Base-by-base conservation (phyloP, 2,113 vertebrate genomes). In the Baryphthengus martii region DNA sequence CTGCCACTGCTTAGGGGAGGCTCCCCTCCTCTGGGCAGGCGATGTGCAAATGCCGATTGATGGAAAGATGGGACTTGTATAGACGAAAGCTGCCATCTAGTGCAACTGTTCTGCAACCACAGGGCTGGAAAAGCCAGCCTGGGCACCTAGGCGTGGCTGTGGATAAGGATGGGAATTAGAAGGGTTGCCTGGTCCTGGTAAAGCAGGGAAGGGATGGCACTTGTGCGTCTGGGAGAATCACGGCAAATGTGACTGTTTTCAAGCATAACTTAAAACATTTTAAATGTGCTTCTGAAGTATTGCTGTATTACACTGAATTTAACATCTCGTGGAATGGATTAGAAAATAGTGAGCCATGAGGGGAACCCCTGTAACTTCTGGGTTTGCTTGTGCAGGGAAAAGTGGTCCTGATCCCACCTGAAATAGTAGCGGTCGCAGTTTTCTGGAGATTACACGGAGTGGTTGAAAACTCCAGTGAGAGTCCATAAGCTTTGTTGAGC, bases 1-100 rank as follows among this genome's bases (percentile, higher is more conserved):
- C 16, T 17, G 29, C 9, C 12, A 0, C 31, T 31, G 0, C 18
- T 20, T 9, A 0, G 6, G 1, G 8, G 4, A 3, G 6, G 44
- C 26, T 39, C 50, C 29, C 7, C 7, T 21, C 1, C 0, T 2
- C 0, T 1, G 47, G 52, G 52, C 7, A 29, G 28, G 61, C 1
- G 0, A 0, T 11, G 7, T 9, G 78, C 33, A n/a, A 17, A 17
- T 1, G 17, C 5, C 0, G 8, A 7, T 47, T 4, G 15, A 1
- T 0, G 6, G 72, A 10, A 37, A 24, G 65, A 9, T 26, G 73
- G 73, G 49, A 0, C 10, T 95, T 82, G 31, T 19, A 0, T 59
- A n/a, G 84, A 47, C 67, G 31, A 70, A 72, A 94, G 61, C 70
- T 90, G 91, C 94, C 93, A 93, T 65, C 96, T 91, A 91, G 89